A percentile compares a stretch with the other conserved stretches of the same genome.
phyloP scores from a whole-genome alignment of 2,888 invertebrate species.

The Monochamus alternatus region DNA sequence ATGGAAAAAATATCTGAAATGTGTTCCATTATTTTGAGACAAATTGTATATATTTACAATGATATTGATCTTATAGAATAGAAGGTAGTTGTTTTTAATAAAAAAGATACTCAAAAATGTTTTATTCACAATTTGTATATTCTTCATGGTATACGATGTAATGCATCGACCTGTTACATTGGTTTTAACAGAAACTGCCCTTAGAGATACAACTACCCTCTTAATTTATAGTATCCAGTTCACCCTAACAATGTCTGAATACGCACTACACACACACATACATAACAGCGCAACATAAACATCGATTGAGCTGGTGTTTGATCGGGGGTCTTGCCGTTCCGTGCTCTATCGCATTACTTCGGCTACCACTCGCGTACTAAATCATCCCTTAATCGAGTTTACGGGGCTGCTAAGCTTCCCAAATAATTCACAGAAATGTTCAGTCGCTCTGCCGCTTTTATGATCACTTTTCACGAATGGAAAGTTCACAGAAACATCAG shows the following conservation, averaged over 20 bases:
- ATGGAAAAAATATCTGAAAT: too few species aligned
- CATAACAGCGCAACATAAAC: slow-evolving; percentile 42
- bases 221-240: neutral
- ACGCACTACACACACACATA: slow-evolving; percentile 36
- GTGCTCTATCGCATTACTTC: slow-evolving; percentile 61
- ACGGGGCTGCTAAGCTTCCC: slow-evolving; percentile 62
- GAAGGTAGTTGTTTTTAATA: too few species aligned
- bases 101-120: too few species aligned
- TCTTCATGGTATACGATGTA: too few species aligned
- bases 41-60: too few species aligned
- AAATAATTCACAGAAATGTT: slow-evolving; percentile 61
- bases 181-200: too few species aligned
- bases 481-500: slow-evolving; percentile 9
- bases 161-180: too few species aligned
- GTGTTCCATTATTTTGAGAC: too few species aligned
- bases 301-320: slow-evolving; percentile 50
- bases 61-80: too few species aligned
- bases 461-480: slow-evolving; percentile 35
- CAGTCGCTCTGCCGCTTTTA: slow-evolving; percentile 35
- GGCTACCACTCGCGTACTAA: slow-evolving; percentile 56
- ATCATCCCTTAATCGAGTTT: slow-evolving; percentile 63
- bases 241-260: slow-evolving; percentile 15
- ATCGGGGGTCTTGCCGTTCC: slow-evolving; percentile 50
- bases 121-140: too few species aligned
- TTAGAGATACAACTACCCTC: neutral